Evolutionary conservation across 2,113 vertebrate genomes (phyloP), one percentile per base, ranked within the genome.

Genomic region (Pipra filicauda): DNA sequence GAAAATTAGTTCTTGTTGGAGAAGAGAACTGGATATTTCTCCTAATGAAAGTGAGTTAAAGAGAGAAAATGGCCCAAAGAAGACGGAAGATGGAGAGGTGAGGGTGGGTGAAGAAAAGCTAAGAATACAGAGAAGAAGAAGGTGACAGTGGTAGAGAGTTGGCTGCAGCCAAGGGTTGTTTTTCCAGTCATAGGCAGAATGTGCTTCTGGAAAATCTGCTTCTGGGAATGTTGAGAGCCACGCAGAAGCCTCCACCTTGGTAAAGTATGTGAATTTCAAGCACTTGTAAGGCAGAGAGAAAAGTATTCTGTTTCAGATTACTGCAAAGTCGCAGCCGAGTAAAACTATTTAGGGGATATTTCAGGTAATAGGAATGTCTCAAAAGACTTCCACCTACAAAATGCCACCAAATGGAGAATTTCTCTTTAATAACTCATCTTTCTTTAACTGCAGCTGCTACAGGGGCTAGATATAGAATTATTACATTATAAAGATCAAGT

Each of bases 401-500:
- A 77, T 71, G 55, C 66, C 70, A 69, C 57, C 58, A 90, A 84
- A 95, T 88, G 65, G 74, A 93, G 74, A 59, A 41, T 79, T 86
- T 58, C 31, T 87, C n/a, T 87, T 90, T 95, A 95, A 88, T 90
- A 92, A 85, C 48, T 91, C 35, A 35, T 74, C 31, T 90, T 85
- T 37, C 71, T 94, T 92, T 89, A 78, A 74, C 72, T 88, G 85
- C 85, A 91, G 72, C 73, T 89, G 90, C 49, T 89, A 18, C 52
- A 84, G 73, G 72, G 72, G 57, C 65, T 65, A 91, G 79, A 78
- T 96, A 78, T 65, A 88, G 92, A 93, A 95, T 91, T 59, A 88
- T 59, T 88, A 59, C 70, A 74, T 92, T 95, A 86, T 76, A 96
- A 94, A 96, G 91, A 96, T 24, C 92, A 86, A 49, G 52, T 91